Base-by-base conservation (phyloP, 2,797 vertebrate genomes). In the Discoglossus pictus region DNA sequence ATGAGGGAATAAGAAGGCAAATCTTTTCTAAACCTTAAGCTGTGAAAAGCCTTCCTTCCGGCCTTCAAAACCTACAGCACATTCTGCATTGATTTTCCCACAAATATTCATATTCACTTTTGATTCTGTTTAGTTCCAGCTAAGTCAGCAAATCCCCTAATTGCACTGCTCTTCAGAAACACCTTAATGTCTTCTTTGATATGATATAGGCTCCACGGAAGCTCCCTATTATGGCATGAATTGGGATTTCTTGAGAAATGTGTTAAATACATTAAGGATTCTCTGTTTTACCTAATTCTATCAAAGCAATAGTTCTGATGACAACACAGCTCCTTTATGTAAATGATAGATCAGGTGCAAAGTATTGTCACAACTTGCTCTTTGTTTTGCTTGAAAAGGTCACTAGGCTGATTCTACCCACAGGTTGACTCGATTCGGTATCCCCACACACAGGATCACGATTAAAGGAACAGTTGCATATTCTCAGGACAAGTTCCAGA, bases 91-190 rank as follows among this genome's bases (percentile, higher is more conserved):
- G 75, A 80, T 78, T 69, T 59, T 71, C 56, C 36, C 65, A 38
- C 60, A 25, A 61, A 10, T 35, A 72, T 74, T 73, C 20, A 66
- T 23, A 78, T 35, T 38, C 4, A n/a, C 51, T 52, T 83, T 80
- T 74, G 61, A 74, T 74, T 74, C 65, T 46, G 0, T 70, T 78
- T 77, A 52, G 61, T 68, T 78, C 56, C 75, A 59, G 65, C 59
- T 50, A 16, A 71, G 68, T 74, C 66, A 75, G 68, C 74, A 76
- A 83, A 78, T 75, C 74, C 78, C 39, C 31, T 68, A 70, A 82
- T 79, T 67, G 56, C 76, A 44, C 10, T 43, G 61, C 58, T 68
- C 65, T 60, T 36, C 18, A 1, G 31, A 43, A 56, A 43, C 44
- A 43, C 60, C 24, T 56, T 63, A 64, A 70, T 70, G 36, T 63